Evolutionary conservation across 2,113 vertebrate genomes (phyloP), one percentile per base, ranked within the genome.

Genomic region (Rhabdomys dilectus): DNA sequence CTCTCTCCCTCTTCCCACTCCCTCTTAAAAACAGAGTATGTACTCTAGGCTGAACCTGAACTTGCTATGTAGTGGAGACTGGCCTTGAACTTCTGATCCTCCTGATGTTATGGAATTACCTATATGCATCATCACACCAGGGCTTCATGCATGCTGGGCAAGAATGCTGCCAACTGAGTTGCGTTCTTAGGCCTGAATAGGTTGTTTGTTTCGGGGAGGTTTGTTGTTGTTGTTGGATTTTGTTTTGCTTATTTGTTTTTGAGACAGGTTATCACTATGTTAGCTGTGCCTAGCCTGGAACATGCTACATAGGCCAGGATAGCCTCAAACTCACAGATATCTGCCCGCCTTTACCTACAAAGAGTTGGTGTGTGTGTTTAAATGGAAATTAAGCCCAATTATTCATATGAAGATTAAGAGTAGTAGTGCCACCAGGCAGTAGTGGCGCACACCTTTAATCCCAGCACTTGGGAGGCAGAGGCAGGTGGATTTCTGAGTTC

Each of bases 331-430:
- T 86, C 60, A 62, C 56, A 66, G 82, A 86, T 31, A 64, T 66
- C 42, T 34, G 42, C 17, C 24, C 66, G 39, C 82, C 4, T 64
- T 62, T 66, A 39, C 82, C 82, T 86, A n/a, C 9, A 10, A 66
- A 66, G 60, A 48, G 60, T 72, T 68, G 53, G 21, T 72, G 68
- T 39, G n/a, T 24, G n/a, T 75, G 19, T 42, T 42, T 75, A 42
- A 85, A 85, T 80, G 76, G 75, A n/a, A 7, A 81, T 64, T 56
- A 51, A 89, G 86, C 70, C 56, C 19, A 64, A 75, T n/a, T 60
- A 86, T 91, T 86, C 42, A 70, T 36, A 73, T 56, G 12, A 94
- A 89, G 36, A 91, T 51, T 82, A 48, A 88, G 39, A 80, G 91
- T 39, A 94, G 60, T 93, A 34, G 66, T 68, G 31, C 26, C 58